Conservation (phyloP, 37 sponge, comb jelly and placozoan species). For the Spongia lamella region DNA sequence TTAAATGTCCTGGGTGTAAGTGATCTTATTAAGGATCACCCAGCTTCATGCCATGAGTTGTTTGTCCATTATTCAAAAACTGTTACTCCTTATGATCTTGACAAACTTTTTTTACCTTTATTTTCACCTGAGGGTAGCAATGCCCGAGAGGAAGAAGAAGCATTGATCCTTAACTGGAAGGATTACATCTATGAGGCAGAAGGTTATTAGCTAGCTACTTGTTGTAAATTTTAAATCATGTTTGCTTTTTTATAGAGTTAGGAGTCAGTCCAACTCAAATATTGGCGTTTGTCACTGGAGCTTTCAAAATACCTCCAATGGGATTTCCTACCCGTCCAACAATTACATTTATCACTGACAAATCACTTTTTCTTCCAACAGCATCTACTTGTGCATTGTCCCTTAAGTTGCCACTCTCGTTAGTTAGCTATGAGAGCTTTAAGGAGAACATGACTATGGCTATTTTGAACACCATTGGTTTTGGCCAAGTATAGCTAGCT, state of each 20-base stretch:
- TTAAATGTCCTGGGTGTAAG: too few species aligned
- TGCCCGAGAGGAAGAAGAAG: neutral
- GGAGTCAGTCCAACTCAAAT: neutral
- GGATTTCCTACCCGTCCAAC: neutral
- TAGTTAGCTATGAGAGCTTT: neutral
- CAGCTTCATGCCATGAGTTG: too few species aligned
- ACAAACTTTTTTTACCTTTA: too few species aligned
- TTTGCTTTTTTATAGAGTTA: too few species aligned
- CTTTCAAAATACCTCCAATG: neutral
- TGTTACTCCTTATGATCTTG: too few species aligned
- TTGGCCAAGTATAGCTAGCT: too few species aligned
- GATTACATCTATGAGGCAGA: neutral
- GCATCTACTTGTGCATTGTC: neutral
- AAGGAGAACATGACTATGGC: too few species aligned
- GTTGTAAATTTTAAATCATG: too few species aligned
- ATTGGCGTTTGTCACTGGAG: slow-evolving; percentile 13
- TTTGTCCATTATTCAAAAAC: too few species aligned
- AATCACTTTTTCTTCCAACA: neutral
- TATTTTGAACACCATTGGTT: too few species aligned
- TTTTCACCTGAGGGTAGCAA: neutral
- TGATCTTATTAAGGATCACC: too few species aligned
- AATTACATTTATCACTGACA: neutral
- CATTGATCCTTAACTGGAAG: neutral
- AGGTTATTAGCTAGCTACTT: neutral
- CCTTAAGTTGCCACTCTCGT: neutral